Base-by-base conservation (phyloP, 1,140 invertebrate species). In the Hylaeus volcanicus region DNA sequence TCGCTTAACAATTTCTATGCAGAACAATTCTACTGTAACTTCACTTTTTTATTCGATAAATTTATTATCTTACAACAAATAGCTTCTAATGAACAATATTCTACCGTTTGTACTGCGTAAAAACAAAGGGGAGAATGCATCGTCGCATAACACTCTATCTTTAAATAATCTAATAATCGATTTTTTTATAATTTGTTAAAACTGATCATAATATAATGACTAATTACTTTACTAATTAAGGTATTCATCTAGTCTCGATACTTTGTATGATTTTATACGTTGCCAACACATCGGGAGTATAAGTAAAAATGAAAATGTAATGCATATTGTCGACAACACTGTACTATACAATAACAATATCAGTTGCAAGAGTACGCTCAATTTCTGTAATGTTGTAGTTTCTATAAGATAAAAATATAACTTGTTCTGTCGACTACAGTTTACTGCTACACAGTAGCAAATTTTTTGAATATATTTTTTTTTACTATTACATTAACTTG, bases 211-310 rank as follows among this genome's bases (percentile, higher is more conserved):
- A 80, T 79, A 71, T 79, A 86, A 85, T 1, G n/a, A 86, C 43
- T 86, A 86, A 86, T 84, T 83, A 85, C 65, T 84, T 72, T 82
- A 86, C 64, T 64, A 79, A 76, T 86, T 86, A 87, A 86, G 83
- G 61, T 84, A 87, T 87, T 86, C 75, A 86, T 87, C 86, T 87
- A 87, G 86, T 87, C 85, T 82, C 60, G 60, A 87, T 87, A 87
- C 69, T 82, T 85, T 69, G 39, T 88, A 86, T 84, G 81, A 86
- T 85, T 88, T 88, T 86, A 58, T 87, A 87, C 72, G 65, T 76
- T 84, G 51, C 72, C 58, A 84, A 61, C 37, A 76, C 58, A 76
- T 77, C 65, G 79, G 53, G 48, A 72, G 26, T 14, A 75, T 39
- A 60, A 74, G 58, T 43, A 15, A 15, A 53, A 80, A 74, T 37